Evolutionary conservation across 2,888 invertebrate genomes (phyloP).

Genomic region (Diarsia dahlii): DNA sequence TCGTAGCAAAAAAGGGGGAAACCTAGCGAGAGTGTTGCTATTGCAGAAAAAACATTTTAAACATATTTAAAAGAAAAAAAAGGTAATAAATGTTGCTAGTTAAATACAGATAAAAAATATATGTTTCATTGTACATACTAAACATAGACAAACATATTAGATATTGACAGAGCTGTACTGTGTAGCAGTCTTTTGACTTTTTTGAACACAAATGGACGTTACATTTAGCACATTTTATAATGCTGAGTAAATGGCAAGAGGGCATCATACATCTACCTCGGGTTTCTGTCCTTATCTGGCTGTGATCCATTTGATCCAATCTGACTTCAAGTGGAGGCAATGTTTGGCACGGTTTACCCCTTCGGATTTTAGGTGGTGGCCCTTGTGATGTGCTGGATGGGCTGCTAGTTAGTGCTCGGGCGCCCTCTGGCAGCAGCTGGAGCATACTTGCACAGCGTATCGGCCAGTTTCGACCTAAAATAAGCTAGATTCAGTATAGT

Average conservation of each 20-base stretch:
- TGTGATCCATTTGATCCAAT: slow-evolving; percentile 59
- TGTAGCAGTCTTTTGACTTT: slow-evolving; percentile 22
- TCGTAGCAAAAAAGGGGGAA: no score
- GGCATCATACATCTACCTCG: slow-evolving; percentile 51
- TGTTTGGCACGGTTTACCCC: slow-evolving; percentile 56
- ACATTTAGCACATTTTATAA: slow-evolving; percentile 31
- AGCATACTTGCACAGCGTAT: slow-evolving; percentile 42
- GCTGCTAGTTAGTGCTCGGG: slow-evolving; percentile 56
- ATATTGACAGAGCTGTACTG: slow-evolving; percentile 4
- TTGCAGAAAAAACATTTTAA: no score
- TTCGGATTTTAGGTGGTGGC: slow-evolving; percentile 59
- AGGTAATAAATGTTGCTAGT: no score
- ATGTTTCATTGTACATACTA: no score
- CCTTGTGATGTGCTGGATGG: slow-evolving; percentile 38
- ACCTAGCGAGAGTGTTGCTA: no score
- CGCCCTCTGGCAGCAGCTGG: slow-evolving; percentile 58
- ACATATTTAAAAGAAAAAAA: no score
- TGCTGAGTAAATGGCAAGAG: slow-evolving; percentile 22
- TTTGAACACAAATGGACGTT: slow-evolving; percentile 18
- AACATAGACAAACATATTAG: not conserved
- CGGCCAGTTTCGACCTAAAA: slow-evolving; percentile 52
- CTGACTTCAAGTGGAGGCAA: slow-evolving; percentile 58
- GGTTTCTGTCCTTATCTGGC: slow-evolving; percentile 59
- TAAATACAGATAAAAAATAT: no score
- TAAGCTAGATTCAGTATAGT: slow-evolving; percentile 56